Base-by-base conservation (phyloP, 2,888 invertebrate genomes). In the Aricia artaxerxes region DNA sequence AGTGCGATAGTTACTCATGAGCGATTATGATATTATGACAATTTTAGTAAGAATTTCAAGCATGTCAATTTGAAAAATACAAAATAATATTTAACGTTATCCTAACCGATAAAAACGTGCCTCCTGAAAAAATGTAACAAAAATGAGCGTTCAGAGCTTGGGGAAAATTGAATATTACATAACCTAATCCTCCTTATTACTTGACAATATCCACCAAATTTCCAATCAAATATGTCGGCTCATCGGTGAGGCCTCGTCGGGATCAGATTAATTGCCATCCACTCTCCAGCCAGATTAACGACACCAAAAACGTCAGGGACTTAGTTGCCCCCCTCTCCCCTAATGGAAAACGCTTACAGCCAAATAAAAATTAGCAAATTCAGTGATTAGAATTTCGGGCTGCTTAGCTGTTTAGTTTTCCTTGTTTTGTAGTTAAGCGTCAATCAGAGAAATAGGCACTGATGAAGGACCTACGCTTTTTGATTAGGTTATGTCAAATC, bases 261-360 rank as follows among this genome's bases (percentile, higher is more conserved):
- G 82, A 82, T 81, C 82, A 82, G 82, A 85, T 82, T 87, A 87
- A 87, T 87, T 87, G 86, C 85, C 84, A 82, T 81, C 85, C 82
- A 82, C 85, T 82, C 83, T 84, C 82, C 83, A 82, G 83, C 77
- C 83, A 84, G 85, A 86, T 87, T 85, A 85, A 78, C 81, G 76
- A 76, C 76, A 77, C 78, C 82, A 82, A 83, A 82, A 82, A 83
- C 82, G 80, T 82, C 80, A 81, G 81, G 81, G 82, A 81, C 81
- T 82, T 82, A 79, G 80, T 80, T 81, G 81, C 78, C 77, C 81
- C 77, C 79, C 35, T 7, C 49, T 53, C 35, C 75, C 24, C 49
- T 49, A 76, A 76, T 57, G 76, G 76, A 76, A 53, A 75, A 31
- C 75, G 44, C 49, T 75, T 75, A 75, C 31, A 31, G 57, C 31